Conservation (phyloP, 2,888 invertebrate genomes). For the Mantis religiosa region DNA sequence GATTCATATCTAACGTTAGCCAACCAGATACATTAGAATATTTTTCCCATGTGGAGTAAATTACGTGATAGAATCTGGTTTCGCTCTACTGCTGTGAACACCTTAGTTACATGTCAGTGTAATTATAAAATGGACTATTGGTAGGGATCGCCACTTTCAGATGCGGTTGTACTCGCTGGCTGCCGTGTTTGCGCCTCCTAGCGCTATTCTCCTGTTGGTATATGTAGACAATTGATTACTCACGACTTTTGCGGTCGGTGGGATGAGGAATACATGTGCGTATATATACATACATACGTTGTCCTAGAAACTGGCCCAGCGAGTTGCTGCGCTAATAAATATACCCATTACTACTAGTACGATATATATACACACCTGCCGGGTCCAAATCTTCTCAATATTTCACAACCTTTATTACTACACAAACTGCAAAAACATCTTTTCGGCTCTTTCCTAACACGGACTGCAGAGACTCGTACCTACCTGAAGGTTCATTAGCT, state of each 20-base stretch:
- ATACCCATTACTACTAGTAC: not conserved
- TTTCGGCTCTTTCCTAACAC: not conserved
- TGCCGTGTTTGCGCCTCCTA: too few relatives aligned
- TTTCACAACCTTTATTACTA: not conserved
- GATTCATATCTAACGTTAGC: too few relatives aligned
- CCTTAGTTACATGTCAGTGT: too few relatives aligned
- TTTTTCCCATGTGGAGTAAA: too few relatives aligned
- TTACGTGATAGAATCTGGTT: too few relatives aligned
- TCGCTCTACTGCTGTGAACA: too few relatives aligned
- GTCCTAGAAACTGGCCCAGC: not conserved
- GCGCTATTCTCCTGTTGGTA: not conserved
- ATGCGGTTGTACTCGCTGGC: not conserved
- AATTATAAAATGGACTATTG: too few relatives aligned
- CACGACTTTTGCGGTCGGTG: slow-evolving; percentile 3
- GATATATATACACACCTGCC: not conserved
- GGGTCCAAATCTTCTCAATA: not conserved
- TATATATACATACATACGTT: not conserved
- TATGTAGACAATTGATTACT: slow-evolving; percentile 1
- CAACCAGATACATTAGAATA: too few relatives aligned
- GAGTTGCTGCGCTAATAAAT: not conserved
- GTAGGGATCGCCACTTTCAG: not conserved
- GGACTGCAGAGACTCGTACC: not conserved
- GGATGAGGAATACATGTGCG: not conserved
- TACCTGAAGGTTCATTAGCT: not conserved
- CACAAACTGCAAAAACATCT: not conserved